Evolutionary conservation across 2,797 vertebrate genomes (phyloP), one percentile per base, ranked within the genome.

Genomic region (Crocodylus rhombifer): DNA sequence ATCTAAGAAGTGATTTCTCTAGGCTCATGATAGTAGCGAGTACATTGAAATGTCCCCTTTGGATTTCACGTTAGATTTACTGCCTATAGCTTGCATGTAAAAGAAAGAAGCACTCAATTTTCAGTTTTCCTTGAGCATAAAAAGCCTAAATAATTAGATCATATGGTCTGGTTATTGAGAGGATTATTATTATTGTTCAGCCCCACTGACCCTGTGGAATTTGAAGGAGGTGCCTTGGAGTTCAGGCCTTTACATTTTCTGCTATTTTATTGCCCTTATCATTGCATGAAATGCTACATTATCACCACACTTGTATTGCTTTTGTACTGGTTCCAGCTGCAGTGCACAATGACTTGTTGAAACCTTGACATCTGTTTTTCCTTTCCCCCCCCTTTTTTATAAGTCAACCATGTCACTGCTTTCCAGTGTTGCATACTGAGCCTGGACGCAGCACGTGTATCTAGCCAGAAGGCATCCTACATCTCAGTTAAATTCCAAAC

Each of bases 291-390:
- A 90, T 94, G 87, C 95, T 92, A 87, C 90, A 95, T 92, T 94
- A 93, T 93, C 83, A 84, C 77, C 82, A 82, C 87, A 55, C 51
- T 90, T 84, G 16, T 15, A 42, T 81, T 93, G 89, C 1, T 90
- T 92, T 93, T 95, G 86, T 82, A 30, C 88, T 90, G 80, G 58
- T 91, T 95, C 90, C 95, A 94, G 91, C 89, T 93, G 30, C 64
- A 82, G 64, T 90, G 62, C 86, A 75, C 67, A 94, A 56, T 65
- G 94, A 93, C 82, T 92, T 94, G 87, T 91, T 91, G 95, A 96
- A 95, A 92, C 78, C 60, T 80, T 89, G 78, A 92, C 89, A 92
- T 96, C 95, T 96, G 90, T 96, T 96, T 96, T 94, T 64, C 51
- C 75, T 96, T 91, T 93, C 90, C 80, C 51, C 82, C 21, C 14